Evolutionary conservation across 2,113 vertebrate genomes (phyloP), one percentile per base, ranked within the genome.

Genomic region (Fregetta grallaria): DNA sequence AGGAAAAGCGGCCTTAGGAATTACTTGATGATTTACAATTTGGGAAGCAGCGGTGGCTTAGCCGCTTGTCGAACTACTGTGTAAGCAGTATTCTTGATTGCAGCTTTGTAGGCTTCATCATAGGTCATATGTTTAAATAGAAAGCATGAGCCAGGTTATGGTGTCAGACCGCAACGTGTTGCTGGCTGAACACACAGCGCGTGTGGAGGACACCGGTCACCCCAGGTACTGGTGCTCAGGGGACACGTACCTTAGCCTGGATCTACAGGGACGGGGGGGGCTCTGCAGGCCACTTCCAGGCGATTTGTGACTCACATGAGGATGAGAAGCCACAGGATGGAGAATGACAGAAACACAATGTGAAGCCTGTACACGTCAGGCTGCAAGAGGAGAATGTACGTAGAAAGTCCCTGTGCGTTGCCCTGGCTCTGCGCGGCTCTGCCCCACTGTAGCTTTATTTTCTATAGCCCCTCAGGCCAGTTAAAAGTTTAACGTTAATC

Each of bases 81-180:
- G 79, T 90, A 94, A 96, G 95, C 92, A 95, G 12, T 86, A 90
- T 85, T 74, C 40, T 52, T 82, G 94, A 92, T 90, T 96, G 85
- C 88, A 91, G 91, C 83, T 94, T 94, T 88, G 62, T 61, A 49
- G 53, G 58, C 76, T 92, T 94, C 58, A n/a, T 65, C 40, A 5
- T 1, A 56, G 72, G 75, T 23, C 45, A 14, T n/a, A 29, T 47
- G 38, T 82, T 92, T 72, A 56, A 88, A 53, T 29, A 72, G 66
- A 82, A 71, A 67, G 13, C 20, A 1, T 30, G 66, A 82, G 15
- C 61, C 25, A 13, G 19, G 30, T 59, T 82, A 13, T 6, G 3
- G 44, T 86, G 67, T 85, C 56, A 47, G 61, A 11, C 38, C 42
- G 38, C 68, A 58, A 6, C 2, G 3, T 13, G 42, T 4, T 58